phyloP scores from a whole-genome alignment of 2,888 invertebrate species.

The Synergus itoensis region DNA sequence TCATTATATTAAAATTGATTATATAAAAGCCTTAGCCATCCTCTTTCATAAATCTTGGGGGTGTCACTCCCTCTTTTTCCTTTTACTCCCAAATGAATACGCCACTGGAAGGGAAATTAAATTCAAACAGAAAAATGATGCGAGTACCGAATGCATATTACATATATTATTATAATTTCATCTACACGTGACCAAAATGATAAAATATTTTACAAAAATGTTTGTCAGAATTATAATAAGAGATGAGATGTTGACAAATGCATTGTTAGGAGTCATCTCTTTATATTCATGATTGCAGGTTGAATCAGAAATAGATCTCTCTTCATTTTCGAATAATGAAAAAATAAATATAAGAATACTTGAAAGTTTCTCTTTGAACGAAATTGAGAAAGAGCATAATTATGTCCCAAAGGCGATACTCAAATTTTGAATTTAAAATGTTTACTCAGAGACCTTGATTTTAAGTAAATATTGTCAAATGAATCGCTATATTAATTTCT shows the following conservation, averaged over 20 bases:
- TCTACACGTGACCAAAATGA: not conserved
- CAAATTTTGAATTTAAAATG: slow-evolving; percentile 6
- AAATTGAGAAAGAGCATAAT: slow-evolving; percentile 10
- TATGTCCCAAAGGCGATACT: not conserved
- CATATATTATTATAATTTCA: not conserved
- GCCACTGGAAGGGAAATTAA: slow-evolving; percentile 39
- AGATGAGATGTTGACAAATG: not conserved
- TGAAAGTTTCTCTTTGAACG: not conserved
- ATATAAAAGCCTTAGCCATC: slow-evolving; percentile 22
- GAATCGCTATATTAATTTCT: slow-evolving; percentile 22
- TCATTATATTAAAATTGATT: slow-evolving; percentile 27
- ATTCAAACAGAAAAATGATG: slow-evolving; percentile 21
- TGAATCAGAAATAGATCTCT: no score
- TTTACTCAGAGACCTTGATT: slow-evolving; percentile 14
- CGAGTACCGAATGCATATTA: not conserved
- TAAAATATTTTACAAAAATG: not conserved
- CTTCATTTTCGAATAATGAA: not conserved
- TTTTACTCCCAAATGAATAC: slow-evolving; percentile 9
- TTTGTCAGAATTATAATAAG: not conserved
- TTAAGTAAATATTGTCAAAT: slow-evolving; percentile 4
- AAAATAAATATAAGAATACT: not conserved
- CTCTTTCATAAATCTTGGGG: slow-evolving; percentile 35
- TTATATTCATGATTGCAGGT: not conserved
- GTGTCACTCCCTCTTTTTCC: slow-evolving; percentile 15
- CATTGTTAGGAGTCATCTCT: not conserved